phyloP scores from a whole-genome alignment of 2,888 invertebrate species.

The Prenolepis imparis region DNA sequence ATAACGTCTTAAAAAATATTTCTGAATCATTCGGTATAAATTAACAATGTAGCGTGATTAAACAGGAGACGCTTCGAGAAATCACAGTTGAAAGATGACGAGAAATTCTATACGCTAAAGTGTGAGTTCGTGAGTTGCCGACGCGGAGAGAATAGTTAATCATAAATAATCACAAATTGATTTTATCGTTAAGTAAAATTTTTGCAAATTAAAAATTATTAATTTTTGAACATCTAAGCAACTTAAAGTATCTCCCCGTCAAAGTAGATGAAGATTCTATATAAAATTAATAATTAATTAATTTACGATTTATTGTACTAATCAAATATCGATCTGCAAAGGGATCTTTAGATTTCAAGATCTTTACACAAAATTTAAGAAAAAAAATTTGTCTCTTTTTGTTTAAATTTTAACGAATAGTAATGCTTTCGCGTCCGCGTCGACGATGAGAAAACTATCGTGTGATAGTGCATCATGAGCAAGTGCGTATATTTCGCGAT shows the following conservation, averaged over 20 bases:
- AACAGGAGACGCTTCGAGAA: conserved; percentile 55
- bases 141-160: not conserved
- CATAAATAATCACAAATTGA: not conserved
- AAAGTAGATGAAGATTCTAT: not conserved
- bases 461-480: not conserved
- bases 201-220: not conserved
- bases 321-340: not conserved
- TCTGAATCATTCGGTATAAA: conserved; percentile 1
- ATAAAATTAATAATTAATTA: conserved; percentile 10
- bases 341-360: not conserved
- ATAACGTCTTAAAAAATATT: conserved; percentile 28
- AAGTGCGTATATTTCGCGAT: not conserved
- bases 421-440: conserved; percentile 8
- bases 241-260: not conserved
- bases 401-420: not conserved
- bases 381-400: not conserved
- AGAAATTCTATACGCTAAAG: conserved; percentile 23
- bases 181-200: not conserved
- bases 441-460: not conserved
- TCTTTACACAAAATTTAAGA: not conserved
- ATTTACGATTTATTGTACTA: not conserved
- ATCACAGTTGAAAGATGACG: conserved; percentile 68
- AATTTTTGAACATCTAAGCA: not conserved
- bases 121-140: conserved; percentile 17
- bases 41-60: conserved; percentile 34